These are phyloP conservation scores for Tineola bisselliella DNA, from an alignment of 2,888 invertebrate genomes.

Conservation along the genomic window DNA sequence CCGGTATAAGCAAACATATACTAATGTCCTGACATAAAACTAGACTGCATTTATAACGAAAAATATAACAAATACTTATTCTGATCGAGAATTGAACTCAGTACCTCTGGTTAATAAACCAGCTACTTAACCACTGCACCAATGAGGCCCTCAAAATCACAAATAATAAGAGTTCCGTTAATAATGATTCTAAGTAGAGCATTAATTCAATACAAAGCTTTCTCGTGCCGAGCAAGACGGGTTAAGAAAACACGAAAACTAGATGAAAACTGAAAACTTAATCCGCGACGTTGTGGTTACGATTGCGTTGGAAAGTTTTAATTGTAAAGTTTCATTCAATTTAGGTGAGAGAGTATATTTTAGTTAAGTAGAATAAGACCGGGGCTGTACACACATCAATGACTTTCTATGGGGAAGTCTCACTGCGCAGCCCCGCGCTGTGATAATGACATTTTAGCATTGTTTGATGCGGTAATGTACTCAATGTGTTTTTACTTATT, in stretches of 20 bases:
- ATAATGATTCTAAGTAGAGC: background rate
- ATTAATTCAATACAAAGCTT: constrained; percentile 11
- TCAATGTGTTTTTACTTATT: background rate
- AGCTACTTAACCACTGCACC: too few species aligned
- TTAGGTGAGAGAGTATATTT: constrained; percentile 1
- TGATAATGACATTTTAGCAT: background rate
- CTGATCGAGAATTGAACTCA: too few species aligned
- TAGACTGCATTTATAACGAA: too few species aligned
- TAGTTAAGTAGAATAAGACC: background rate
- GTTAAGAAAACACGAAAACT: constrained; percentile 13
- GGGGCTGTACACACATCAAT: background rate
- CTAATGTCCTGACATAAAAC: too few species aligned
- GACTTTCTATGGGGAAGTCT: constrained; percentile 1
- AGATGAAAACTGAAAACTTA: constrained; percentile 10
- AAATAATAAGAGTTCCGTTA: background rate
- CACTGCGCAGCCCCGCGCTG: background rate
- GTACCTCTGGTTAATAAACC: too few species aligned
- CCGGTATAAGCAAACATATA: too few species aligned
- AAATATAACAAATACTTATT: too few species aligned
- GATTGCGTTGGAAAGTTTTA: constrained; percentile 24
- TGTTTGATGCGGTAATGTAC: background rate
- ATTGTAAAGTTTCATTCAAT: constrained; percentile 26
- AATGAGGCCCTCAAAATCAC: too few species aligned
- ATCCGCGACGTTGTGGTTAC: constrained; percentile 20
- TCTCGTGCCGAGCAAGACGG: background rate